Evolutionary conservation across 2,797 vertebrate genomes (phyloP), one percentile per base, ranked within the genome.

Genomic region (Cossypha caffra): DNA sequence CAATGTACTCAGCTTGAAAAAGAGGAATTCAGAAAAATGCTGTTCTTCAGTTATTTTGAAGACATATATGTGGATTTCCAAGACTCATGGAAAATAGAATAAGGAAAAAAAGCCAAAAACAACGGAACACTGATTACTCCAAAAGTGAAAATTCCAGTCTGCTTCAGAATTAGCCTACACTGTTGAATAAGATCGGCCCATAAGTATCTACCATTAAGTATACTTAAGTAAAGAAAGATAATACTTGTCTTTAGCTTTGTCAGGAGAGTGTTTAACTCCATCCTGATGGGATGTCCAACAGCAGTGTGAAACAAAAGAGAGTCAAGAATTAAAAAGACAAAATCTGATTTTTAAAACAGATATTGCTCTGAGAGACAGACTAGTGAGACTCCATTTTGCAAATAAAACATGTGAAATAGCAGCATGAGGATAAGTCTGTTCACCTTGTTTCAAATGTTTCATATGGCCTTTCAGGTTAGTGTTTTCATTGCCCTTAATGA

Each of bases 51-150:
- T 21, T 4, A 38, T 26, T 80, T 29, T 35, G 15, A 72, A 13
- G 25, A 83, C 16, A 73, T 73, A 43, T n/a, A 71, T 1, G 2
- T 6, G 85, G n/a, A 92, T 72, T 72, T 13, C 23, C 68, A 85
- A 72, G 16, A 79, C 40, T 19, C 1, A 5, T 1, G 2, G 17
- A 72, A 85, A 93, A 67, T 20, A 18, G 7, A 9, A 24, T 24
- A 45, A 45, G 20, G 51, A 16, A 23, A 20, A 28, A 38, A 3
- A 3, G 8, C 8, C 8, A 15, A 69, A 37, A 42, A 43, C 7
- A 52, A 33, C 0, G 0, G 16, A 45, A 13, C 15, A 83, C 1
- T 50, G 24, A 31, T 35, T 31, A 69, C 10, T 6, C 10, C 6
- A 40, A n/a, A 91, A 51, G 11, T 19, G 28, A 58, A 86, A 91